Evolutionary conservation across 2,113 vertebrate genomes (phyloP), one percentile per base, ranked within the genome.

Genomic region (Limnothrissa miodon): DNA sequence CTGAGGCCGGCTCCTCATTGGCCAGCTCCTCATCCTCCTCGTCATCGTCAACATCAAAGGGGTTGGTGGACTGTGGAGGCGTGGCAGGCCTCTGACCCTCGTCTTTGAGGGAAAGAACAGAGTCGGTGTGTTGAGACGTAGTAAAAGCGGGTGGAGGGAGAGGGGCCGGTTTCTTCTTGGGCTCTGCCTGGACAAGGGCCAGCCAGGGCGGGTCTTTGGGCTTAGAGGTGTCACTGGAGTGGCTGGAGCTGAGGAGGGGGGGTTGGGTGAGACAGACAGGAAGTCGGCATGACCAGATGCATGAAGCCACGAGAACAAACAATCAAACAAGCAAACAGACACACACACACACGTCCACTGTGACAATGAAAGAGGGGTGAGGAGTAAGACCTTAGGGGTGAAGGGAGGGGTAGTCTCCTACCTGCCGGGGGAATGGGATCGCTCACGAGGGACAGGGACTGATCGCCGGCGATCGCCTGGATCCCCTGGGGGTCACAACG

Each of bases 161-260:
- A 2, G 98, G 97, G 85, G 97, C 95, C 46, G 94, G 96, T 92
- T 97, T 98, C 95, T 95, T 99, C 93, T 94, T 97, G 83, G 95
- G 9, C 87, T 99, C 96, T 81, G 94, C 93, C 82, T 97, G 96
- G 81, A 99, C 98, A 88, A 99, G 93, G 0, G 95, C 91, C 85
- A 99, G 95, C 98, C 98, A 99, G 0, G 98, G 98, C 1, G 98
- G 98, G 83, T 98, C 96, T 92, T 97, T 99, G 87, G 94, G 90
- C 93, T 94, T 96, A 39, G 90, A 91, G 82, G 83, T 85, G 87
- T 91, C 93, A 91, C 87, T 90, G 81, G 93, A 89, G 81, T 92
- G 86, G 90, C 91, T 93, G 87, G 88, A 85, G 70, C 79, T 48
- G 78, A 39, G 83, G 45, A 4, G 2, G 44, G 83, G 45, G 2